Base-by-base conservation (phyloP, 2,113 vertebrate species). In the Cromileptes altivelis region DNA sequence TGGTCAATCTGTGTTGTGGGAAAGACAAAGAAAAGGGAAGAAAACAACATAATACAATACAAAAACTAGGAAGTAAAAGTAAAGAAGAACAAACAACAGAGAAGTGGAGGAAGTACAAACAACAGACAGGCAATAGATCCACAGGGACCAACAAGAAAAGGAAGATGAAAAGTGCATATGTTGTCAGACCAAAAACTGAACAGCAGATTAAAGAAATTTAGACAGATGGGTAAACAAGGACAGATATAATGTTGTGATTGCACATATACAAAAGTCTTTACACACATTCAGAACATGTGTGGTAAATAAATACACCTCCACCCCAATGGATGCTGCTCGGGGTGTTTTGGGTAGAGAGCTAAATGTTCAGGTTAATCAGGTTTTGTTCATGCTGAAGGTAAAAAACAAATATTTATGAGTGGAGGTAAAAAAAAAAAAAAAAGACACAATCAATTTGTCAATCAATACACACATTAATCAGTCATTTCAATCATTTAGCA, bases 11-110 rank as follows among this genome's bases (percentile, higher is more conserved):
- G 14, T 27, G 27, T 78, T 3, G 52, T 62, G 17, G 27, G 1
- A 75, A 67, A 70, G 17, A 62, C n/a, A 0, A 47, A 56, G 21
- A 75, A 86, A 70, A 30, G 18, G 78, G 81, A 85, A 85, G 82
- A 81, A 83, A 63, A 18, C 2, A 37, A 19, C 2, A 37, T 12
- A 4, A n/a, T 7, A 37, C 2, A 9, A 50, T 37, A 19, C 12
- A 0, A 52, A 30, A 33, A 80, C 3, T 9, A 55, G 65, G 82
- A 87, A 80, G 63, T 49, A 2, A 61, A n/a, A 71, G 33, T 33
- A 17, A 71, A 70, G 4, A 63, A 65, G 74, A 67, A 75, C 55
- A 82, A 74, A 74, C 7, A 50, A 27, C 40, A 74, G 25, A 61
- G 64, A 78, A 50, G 61, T 70, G n/a, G n/a, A 23, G 42, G 63